Percentiles rank a stretch among this genome's conserved stretches.
These are phyloP conservation scores for Aphaenogaster rudis DNA, from an alignment of 1,140 invertebrate genomes.

Conservation along the genomic window DNA sequence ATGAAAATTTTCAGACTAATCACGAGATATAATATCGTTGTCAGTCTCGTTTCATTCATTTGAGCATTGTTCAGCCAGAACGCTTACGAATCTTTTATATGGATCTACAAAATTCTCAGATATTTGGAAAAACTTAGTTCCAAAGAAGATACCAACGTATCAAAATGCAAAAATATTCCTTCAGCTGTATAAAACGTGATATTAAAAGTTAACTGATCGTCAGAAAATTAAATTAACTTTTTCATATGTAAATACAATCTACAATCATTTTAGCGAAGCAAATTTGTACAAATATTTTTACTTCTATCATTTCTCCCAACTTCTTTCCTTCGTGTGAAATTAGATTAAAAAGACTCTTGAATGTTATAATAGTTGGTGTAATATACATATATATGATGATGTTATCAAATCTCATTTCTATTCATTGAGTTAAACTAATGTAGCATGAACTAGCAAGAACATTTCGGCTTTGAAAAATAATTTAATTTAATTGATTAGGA, in stretches of 20 bases:
- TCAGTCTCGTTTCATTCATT: background rate
- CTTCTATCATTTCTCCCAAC: background rate
- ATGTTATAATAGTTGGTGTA: background rate
- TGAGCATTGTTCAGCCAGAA: background rate
- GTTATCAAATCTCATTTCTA: background rate
- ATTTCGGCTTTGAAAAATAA: background rate
- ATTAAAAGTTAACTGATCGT: background rate
- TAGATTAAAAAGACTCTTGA: background rate
- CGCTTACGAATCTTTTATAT: background rate
- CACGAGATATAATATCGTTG: background rate
- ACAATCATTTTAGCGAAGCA: background rate
- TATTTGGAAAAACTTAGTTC: background rate
- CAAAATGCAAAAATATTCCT: background rate
- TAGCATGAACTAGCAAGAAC: background rate
- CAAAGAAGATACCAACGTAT: background rate
- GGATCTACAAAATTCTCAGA: too few species aligned
- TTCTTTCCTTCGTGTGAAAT: background rate
- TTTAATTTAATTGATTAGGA: background rate
- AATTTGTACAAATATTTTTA: background rate
- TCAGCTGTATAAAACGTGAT: background rate
- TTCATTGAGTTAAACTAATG: background rate
- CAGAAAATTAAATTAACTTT: background rate
- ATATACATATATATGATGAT: background rate
- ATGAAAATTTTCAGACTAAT: slow-evolving; percentile 52
- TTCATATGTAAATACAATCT: background rate